These are phyloP conservation scores for Agrotis clavis DNA, from an alignment of 2,888 invertebrate genomes.

Conservation along the genomic window DNA sequence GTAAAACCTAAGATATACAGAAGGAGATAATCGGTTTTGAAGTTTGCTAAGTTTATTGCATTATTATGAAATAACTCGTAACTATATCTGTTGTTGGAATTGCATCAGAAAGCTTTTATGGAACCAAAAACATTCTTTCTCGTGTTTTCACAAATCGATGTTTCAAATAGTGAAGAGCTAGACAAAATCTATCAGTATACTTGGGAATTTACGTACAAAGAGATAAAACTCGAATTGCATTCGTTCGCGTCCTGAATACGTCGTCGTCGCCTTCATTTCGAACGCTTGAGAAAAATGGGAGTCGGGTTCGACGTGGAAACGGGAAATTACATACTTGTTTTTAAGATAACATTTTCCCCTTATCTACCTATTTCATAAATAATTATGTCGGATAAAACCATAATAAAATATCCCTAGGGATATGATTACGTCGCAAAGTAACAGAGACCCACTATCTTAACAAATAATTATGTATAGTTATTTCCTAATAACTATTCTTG, in stretches of 20 bases:
- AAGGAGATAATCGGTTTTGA: no score
- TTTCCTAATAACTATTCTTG: no score
- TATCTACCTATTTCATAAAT: no score
- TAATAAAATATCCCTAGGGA: no score
- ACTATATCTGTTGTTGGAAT: no score
- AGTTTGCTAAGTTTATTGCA: no score
- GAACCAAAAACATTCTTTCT: not conserved
- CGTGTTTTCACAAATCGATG: not conserved
- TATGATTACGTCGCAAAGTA: no score
- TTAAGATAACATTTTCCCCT: not conserved
- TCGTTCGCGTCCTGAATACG: conserved; percentile 52
- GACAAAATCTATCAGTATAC: conserved; percentile 19
- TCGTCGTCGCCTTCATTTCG: conserved; percentile 31
- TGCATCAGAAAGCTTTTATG: not conserved
- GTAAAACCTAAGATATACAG: no score
- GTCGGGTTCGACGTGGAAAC: conserved; percentile 2
- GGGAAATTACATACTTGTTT: not conserved
- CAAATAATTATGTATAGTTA: no score
- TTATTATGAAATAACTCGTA: no score
- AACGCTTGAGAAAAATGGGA: conserved; percentile 38
- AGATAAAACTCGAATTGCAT: conserved; percentile 65
- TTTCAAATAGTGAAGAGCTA: not conserved
- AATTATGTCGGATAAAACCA: no score
- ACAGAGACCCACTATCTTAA: no score
- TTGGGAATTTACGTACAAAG: conserved; percentile 29